Conservation (phyloP, 1,140 invertebrate species). For the Trachymyrmex septentrionalis region DNA sequence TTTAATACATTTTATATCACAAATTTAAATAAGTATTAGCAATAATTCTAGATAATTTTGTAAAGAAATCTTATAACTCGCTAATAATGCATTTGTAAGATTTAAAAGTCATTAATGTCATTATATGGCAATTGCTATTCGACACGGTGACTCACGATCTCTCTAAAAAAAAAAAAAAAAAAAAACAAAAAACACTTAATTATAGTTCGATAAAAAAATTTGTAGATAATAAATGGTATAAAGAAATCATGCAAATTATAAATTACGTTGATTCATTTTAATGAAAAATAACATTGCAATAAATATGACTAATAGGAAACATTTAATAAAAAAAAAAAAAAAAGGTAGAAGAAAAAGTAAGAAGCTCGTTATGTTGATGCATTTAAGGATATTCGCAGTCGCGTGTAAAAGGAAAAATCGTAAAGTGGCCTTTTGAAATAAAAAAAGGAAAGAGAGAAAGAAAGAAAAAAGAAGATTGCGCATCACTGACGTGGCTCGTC, state of each 20-base stretch:
- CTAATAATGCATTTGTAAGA: slow-evolving; percentile 10
- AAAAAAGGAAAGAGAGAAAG: background rate
- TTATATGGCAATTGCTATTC: background rate
- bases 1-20: background rate
- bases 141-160: background rate
- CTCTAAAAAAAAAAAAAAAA: no score
- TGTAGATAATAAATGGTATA: background rate
- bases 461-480: slow-evolving; percentile 17
- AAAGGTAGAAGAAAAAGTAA: no score
- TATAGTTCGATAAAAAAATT: slow-evolving; percentile 17
- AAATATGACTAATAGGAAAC: background rate
- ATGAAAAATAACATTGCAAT: background rate
- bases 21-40: background rate
- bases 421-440: slow-evolving; percentile 42
- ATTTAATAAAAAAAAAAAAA: background rate
- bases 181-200: background rate
- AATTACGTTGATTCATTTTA: slow-evolving; percentile 14
- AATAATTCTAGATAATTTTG: background rate
- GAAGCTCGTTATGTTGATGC: slow-evolving; percentile 18
- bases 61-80: background rate
- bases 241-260: slow-evolving; percentile 13
- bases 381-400: slow-evolving; percentile 40
- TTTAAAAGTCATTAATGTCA: slow-evolving; percentile 17
- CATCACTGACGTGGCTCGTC: slow-evolving; percentile 40
- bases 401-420: slow-evolving; percentile 45